Base-by-base conservation (phyloP, 2,113 vertebrate species). In the Cariama cristata region DNA sequence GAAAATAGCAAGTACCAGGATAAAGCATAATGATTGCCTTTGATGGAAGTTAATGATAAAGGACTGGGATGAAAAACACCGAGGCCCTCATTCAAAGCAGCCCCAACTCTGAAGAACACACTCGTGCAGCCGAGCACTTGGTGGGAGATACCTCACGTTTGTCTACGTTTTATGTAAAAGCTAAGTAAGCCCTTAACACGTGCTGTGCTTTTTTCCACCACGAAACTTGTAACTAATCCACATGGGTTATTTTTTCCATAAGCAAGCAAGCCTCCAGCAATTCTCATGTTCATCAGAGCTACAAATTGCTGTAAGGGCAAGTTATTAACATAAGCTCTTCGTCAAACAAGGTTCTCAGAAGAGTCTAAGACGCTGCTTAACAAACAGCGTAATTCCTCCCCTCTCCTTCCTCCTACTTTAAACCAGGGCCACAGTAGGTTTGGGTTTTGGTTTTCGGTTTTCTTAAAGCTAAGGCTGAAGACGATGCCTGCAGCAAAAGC, bases 251-350 rank as follows among this genome's bases (percentile, higher is more conserved):
- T 91, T 94, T 86, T 84, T 90, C 87, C 68, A 71, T 52, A 59
- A 86, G 86, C 69, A 93, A 69, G 81, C 23, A 44, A 77, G 80
- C 68, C 80, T 91, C 44, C 73, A 91, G 79, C 35, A 4, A 84
- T 56, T 62, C 77, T 85, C 87, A 82, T 66, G 62, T 38, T 93
- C 74, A 89, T 49, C 44, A 58, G 64, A 88, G 60, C 90, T 84
- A 93, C 83, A 95, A 81, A 92, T 0, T 66, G 86, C 67, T 91
- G 20, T 35, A 91, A 82, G 76, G 76, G 47, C 59, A 83, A 91
- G 60, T 74, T 94, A 95, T 80, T 91, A 93, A 72, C 75, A 69
- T 83, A 90, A 90, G 45, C 68, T 88, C 67, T 79, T 74, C 7
- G 1, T 69, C 79, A 94, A 93, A 94, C 52, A 45, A 91, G 33